Base-by-base conservation (phyloP, 2,888 invertebrate genomes). In the Psylliodes chrysocephalus region DNA sequence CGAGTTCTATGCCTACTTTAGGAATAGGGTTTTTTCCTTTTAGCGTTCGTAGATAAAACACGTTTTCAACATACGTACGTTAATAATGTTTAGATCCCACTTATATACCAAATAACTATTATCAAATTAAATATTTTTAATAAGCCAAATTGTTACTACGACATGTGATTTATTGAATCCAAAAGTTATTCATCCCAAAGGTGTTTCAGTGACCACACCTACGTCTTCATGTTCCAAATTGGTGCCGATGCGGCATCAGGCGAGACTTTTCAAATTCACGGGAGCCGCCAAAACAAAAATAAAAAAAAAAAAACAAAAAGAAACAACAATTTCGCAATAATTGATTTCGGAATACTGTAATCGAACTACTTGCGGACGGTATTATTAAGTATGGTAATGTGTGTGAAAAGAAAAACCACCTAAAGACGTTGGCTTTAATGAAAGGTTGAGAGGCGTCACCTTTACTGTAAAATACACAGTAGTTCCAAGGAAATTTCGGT, bases 311-410 rank as follows among this genome's bases (percentile, higher is more conserved):
- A 35, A n/a, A 35, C 35, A 35, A 12, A 14, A 35, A 14, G 6
- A 1, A 35, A n/a, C 5, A 35, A n/a, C 1, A 14, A 35, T 1
- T 14, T 35, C 6, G 3, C n/a, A 35, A 14, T 35, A 35, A 35
- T 35, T 35, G 35, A 35, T 35, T 35, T 35, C 35, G 12, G 6
- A 35, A 35, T 35, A 35, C 35, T 35, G 35, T 35, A 35, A 35
- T 35, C 14, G 2, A 10, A 10, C 12, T 35, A 12, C 14, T 35
- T 35, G 35, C 1, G 12, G 12, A 35, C 35, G 2, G 35, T 46
- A 17, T 46, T 46, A 46, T 46, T 46, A 46, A 12, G 46, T 46
- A 46, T 46, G 46, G 22, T 46, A 46, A 46, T 46, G 14, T 22
- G 22, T 46, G 8, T 22, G 46, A 46, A 35, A 35, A 35, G 14